Conservation (phyloP, 2,888 invertebrate genomes). For the Meteorus cinctellus region DNA sequence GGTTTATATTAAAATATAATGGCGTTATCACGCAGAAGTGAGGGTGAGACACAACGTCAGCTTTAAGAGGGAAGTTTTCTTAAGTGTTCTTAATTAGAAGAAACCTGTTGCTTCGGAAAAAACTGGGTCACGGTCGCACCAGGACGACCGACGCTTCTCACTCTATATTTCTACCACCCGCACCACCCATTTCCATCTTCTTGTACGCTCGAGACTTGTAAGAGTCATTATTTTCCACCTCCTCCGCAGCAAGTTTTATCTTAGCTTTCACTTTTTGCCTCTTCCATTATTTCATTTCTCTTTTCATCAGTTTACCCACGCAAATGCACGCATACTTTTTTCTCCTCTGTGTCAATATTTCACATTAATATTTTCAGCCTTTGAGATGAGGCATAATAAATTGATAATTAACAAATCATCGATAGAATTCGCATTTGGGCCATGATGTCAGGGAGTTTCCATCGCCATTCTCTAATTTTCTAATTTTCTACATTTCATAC, state of each 20-base stretch:
- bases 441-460: no score
- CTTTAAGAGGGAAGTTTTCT: conserved; percentile 74
- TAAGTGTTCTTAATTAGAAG: conserved; percentile 74
- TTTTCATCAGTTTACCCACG: conserved; percentile 48
- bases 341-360: no score
- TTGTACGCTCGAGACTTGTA: conserved; percentile 62
- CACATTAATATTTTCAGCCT: no score
- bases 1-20: conserved; percentile 74
- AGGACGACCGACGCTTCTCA: conserved; percentile 41
- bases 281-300: conserved; percentile 44
- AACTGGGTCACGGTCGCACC: conserved; percentile 72
- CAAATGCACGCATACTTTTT: neutral
- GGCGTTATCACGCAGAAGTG: conserved; percentile 66
- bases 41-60: conserved; percentile 66
- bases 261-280: conserved; percentile 39
- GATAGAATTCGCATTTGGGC: no score
- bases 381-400: no score
- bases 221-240: conserved; percentile 73
- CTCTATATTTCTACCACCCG: conserved; percentile 48
- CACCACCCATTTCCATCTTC: conserved; percentile 39
- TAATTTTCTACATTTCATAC: no score
- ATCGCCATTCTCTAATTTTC: no score
- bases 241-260: conserved; percentile 19
- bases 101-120: conserved; percentile 74
- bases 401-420: no score